Conservation (phyloP, 2,113 vertebrate species). For the Aegithalos caudatus region DNA sequence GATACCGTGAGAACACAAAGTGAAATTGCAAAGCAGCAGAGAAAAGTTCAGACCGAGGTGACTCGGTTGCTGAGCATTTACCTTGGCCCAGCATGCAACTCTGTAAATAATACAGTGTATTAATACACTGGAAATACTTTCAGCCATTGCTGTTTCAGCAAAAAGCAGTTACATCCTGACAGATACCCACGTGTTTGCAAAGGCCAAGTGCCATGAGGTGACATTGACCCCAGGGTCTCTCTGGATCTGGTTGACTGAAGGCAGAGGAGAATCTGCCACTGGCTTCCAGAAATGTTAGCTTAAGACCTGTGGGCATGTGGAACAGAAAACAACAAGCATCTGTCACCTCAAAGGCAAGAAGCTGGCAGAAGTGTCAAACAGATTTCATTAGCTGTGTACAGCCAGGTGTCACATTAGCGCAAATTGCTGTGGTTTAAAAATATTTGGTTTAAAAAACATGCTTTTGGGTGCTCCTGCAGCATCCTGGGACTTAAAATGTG, state of each 20-base stretch:
- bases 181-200: not conserved
- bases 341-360: not conserved
- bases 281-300: not conserved
- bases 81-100: not conserved
- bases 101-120: not conserved
- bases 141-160: not conserved
- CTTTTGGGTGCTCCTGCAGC: not conserved
- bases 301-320: not conserved
- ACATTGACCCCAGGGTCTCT: not conserved
- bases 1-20: not conserved
- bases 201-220: not conserved
- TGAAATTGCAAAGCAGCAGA: not conserved
- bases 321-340: not conserved
- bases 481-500: not conserved
- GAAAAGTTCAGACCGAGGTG: not conserved
- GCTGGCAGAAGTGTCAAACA: not conserved
- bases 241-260: not conserved
- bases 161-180: not conserved
- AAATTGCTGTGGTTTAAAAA: not conserved
- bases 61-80: not conserved
- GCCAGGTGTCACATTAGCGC: not conserved
- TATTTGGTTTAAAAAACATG: not conserved
- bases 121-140: not conserved
- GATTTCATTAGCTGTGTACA: not conserved
- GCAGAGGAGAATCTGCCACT: not conserved